A percentile compares a stretch with the other conserved stretches of the same genome.
phyloP scores from a whole-genome alignment of 1,140 invertebrate species.

The Lepidotrigona ventralis region DNA sequence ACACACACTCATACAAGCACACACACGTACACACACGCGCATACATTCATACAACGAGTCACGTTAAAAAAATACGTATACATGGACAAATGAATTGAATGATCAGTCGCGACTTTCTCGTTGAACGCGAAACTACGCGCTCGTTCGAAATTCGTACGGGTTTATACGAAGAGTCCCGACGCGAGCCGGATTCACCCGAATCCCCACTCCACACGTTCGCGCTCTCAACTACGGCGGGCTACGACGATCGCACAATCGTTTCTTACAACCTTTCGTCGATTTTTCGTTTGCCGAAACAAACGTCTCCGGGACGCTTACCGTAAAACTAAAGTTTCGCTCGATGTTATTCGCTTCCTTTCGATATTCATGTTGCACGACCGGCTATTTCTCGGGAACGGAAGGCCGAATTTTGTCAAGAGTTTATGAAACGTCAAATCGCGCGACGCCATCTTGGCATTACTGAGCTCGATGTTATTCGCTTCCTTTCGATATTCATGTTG shows the following conservation, averaged over 20 bases:
- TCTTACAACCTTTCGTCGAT: neutral
- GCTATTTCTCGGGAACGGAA: too few species aligned
- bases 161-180: neutral
- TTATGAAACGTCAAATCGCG: too few species aligned
- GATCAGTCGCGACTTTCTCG: neutral
- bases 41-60: neutral
- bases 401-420: too few species aligned
- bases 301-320: neutral
- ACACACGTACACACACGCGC: too few species aligned
- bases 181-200: too few species aligned
- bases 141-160: neutral
- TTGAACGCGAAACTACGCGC: neutral
- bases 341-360: neutral
- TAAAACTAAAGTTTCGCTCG: neutral
- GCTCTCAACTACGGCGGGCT: neutral
- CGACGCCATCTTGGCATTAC: too few species aligned
- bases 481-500: neutral
- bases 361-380: neutral
- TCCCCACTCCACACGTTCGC: neutral
- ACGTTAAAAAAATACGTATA: neutral
- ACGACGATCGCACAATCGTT: slow-evolving; percentile 26
- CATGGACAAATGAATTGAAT: neutral
- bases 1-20: neutral
- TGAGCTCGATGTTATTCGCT: too few species aligned
- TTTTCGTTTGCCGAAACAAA: neutral